These are phyloP conservation scores for Calameuta filiformis DNA, from an alignment of 2,888 invertebrate genomes.

Conservation along the genomic window DNA sequence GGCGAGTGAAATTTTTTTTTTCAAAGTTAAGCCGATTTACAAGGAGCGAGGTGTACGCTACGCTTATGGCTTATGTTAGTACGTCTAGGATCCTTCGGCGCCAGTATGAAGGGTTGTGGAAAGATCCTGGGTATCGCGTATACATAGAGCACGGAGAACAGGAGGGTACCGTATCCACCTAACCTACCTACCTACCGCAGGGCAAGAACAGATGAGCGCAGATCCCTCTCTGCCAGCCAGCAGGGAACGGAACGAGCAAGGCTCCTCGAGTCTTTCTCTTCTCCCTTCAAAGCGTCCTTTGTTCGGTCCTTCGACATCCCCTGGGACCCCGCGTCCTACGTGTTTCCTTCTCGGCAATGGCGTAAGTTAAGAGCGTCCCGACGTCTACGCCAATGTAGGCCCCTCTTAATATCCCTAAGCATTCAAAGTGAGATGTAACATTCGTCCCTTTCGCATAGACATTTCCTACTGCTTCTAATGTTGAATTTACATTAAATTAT, in stretches of 20 bases:
- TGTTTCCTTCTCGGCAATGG: conserved; percentile 39
- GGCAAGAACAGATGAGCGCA: conserved; percentile 48
- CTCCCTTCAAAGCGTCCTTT: conserved; percentile 55
- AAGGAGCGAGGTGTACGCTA: background rate
- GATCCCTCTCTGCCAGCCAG: conserved; percentile 46
- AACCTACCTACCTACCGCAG: conserved; percentile 42
- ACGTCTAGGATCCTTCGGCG: background rate
- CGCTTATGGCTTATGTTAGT: background rate
- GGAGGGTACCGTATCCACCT: conserved; percentile 32
- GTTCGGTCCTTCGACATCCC: conserved; percentile 47
- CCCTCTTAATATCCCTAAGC: background rate
- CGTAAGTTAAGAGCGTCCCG: conserved; percentile 21
- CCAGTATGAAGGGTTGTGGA: background rate
- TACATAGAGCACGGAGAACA: conserved; percentile 26
- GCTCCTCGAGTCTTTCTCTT: conserved; percentile 40
- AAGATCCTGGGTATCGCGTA: conserved; percentile 5
- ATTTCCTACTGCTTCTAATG: background rate
- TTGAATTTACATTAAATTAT: background rate
- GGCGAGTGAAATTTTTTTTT: background rate
- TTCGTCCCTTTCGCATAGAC: background rate
- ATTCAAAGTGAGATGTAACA: background rate
- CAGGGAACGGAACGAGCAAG: conserved; percentile 40
- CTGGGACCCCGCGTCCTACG: conserved; percentile 46
- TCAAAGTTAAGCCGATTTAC: background rate
- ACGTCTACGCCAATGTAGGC: background rate